A percentile compares a stretch with the other conserved stretches of the same genome.
These are phyloP conservation scores for Lepidothrix coronata DNA, from an alignment of 2,113 vertebrate genomes.

Conservation along the genomic window DNA sequence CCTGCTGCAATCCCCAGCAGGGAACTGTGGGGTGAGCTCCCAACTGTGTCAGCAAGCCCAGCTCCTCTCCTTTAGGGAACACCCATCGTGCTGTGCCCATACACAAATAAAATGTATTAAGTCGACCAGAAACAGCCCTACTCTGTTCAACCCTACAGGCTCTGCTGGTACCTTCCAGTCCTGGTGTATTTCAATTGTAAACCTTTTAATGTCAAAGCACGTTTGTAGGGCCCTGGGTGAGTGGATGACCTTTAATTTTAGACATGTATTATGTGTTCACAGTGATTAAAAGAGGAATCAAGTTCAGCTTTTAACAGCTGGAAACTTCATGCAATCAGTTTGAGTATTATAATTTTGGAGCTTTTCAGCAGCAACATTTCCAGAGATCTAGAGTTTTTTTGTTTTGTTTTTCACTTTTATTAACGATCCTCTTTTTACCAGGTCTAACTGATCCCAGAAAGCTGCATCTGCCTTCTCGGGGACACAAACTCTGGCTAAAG, in stretches of 20 bases:
- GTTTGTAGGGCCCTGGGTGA: not conserved
- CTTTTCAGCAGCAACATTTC: not conserved
- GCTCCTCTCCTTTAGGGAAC: not conserved
- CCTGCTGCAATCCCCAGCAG: not conserved
- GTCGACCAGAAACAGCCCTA: not conserved
- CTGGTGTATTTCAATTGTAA: not conserved
- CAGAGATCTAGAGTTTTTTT: not conserved
- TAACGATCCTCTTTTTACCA: not conserved
- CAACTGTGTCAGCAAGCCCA: accelerated
- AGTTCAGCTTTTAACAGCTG: constrained; percentile 37
- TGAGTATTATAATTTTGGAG: not conserved
- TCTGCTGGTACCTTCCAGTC: not conserved
- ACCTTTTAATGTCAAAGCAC: not conserved
- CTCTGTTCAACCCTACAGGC: not conserved
- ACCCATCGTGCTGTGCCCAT: not conserved
- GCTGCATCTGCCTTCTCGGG: not conserved
- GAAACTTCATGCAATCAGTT: constrained; percentile 19
- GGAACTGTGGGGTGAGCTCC: accelerated
- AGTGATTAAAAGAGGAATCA: constrained; percentile 33
- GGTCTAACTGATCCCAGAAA: not conserved
- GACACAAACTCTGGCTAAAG: not conserved
- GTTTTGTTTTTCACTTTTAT: not conserved
- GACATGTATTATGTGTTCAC: not conserved
- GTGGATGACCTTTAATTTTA: constrained; percentile 37
- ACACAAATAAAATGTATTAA: accelerated